A percentile compares a stretch with the other conserved stretches of the same genome.
phyloP scores from a whole-genome alignment of 2,888 invertebrate species.

The Erynnis tages region DNA sequence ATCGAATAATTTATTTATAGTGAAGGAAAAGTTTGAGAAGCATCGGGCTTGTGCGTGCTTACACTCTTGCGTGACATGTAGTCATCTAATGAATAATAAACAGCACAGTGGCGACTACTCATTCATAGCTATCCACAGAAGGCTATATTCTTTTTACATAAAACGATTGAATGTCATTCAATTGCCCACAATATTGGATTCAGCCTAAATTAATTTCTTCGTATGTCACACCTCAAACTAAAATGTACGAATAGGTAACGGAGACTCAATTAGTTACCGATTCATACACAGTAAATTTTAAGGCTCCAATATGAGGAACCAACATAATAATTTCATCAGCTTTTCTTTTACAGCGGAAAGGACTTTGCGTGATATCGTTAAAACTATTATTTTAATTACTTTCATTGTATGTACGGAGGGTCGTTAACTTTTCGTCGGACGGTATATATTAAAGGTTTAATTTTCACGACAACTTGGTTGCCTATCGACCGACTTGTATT shows the following conservation, averaged over 20 bases:
- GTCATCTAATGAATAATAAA: constrained; percentile 79
- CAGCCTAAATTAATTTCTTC: constrained; percentile 46
- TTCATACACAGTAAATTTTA: constrained; percentile 13
- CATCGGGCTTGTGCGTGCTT: constrained; percentile 70
- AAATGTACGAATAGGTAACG: constrained; percentile 39
- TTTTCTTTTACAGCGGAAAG: constrained; percentile 52
- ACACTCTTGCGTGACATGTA: constrained; percentile 72
- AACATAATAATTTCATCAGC: constrained; percentile 18
- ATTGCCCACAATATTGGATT: constrained; percentile 54
- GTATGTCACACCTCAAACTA: constrained; percentile 35
- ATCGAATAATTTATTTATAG: constrained; percentile 43
- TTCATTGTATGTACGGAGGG: constrained; percentile 57
- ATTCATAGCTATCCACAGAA: constrained; percentile 75
- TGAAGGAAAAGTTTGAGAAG: constrained; percentile 64
- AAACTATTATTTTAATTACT: constrained; percentile 77
- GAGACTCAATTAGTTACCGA: constrained; percentile 38
- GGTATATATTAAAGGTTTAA: constrained; percentile 46
- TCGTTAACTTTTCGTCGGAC: constrained; percentile 56
- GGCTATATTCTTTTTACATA: constrained; percentile 68
- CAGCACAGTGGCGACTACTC: constrained; percentile 72
- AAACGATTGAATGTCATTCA: constrained; percentile 64
- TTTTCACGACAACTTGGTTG: constrained; percentile 46
- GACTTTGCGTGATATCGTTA: constrained; percentile 67
- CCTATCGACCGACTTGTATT: constrained; percentile 40
- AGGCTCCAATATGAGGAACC: not conserved